Evolutionary conservation across 2,113 vertebrate genomes (phyloP).

Genomic region (Apteryx owenii): DNA sequence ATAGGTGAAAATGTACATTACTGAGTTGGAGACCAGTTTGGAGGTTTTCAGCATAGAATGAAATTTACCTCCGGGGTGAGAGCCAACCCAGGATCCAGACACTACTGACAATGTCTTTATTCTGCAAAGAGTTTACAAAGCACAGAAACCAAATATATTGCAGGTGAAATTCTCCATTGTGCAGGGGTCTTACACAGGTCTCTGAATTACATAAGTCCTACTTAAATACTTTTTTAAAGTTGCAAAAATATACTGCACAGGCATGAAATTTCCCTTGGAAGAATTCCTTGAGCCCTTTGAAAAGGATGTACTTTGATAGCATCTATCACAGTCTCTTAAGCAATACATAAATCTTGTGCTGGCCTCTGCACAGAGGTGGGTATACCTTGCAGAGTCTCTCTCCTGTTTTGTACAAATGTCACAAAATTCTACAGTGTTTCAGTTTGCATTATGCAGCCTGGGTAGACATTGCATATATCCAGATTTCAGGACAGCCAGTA

Average conservation of each 20-base stretch:
- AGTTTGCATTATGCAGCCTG: not conserved
- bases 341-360: conserved; percentile 43
- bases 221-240: conserved; percentile 41
- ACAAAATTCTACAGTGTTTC: not conserved
- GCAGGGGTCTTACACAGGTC: conserved; percentile 51
- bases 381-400: not conserved
- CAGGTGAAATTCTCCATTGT: conserved; percentile 26
- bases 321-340: conserved; percentile 42
- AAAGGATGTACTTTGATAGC: conserved; percentile 31
- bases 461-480: not conserved
- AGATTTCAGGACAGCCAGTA: not conserved
- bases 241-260: conserved; percentile 21
- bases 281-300: conserved; percentile 19
- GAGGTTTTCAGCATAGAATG: not conserved
- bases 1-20: not conserved
- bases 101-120: conserved; percentile 11
- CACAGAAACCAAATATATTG: conserved; percentile 41
- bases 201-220: conserved; percentile 12
- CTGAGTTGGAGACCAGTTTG: not conserved
- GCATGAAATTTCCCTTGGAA: conserved; percentile 50
- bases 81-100: not conserved
- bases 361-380: not conserved
- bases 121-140: conserved; percentile 29
- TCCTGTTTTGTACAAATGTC: not conserved
- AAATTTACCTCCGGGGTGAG: conserved; percentile 15